Conservation (phyloP, 2,888 invertebrate genomes). For the Drosophila subsilvestris region DNA sequence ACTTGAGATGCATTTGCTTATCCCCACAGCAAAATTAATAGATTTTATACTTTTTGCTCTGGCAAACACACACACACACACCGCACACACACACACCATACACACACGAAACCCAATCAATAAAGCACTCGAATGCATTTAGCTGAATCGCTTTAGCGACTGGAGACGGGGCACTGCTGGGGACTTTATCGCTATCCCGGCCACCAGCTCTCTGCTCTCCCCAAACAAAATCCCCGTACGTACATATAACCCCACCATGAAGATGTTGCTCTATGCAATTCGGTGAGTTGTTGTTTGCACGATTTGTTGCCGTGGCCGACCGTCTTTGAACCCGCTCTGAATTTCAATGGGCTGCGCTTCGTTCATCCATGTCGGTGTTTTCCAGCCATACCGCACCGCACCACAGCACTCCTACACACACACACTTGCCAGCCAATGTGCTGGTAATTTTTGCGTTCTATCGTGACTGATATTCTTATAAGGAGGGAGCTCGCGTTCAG, state of each 20-base stretch:
- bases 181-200: slow-evolving; percentile 49
- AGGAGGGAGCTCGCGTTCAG: slow-evolving; percentile 62
- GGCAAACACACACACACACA: background rate
- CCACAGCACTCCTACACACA: background rate
- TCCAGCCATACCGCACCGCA: background rate
- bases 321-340: slow-evolving; percentile 63
- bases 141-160: slow-evolving; percentile 68
- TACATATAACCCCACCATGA: slow-evolving; percentile 10
- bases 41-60: slow-evolving; percentile 52
- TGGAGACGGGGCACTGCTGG: slow-evolving; percentile 15
- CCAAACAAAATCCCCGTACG: background rate
- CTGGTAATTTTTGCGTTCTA: slow-evolving; percentile 65
- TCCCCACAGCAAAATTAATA: slow-evolving; percentile 58
- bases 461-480: slow-evolving; percentile 63
- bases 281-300: slow-evolving; percentile 71
- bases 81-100: background rate
- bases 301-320: slow-evolving; percentile 75
- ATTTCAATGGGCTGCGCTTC: slow-evolving; percentile 63
- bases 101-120: slow-evolving; percentile 59
- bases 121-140: slow-evolving; percentile 74
- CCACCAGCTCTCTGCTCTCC: background rate
- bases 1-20: slow-evolving; percentile 66
- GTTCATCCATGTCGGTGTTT: slow-evolving; percentile 38
- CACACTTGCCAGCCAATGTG: slow-evolving; percentile 44
- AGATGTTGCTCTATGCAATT: slow-evolving; percentile 62